Evolutionary conservation across 2,113 vertebrate species (phyloP).

Genomic region (Istiophorus platypterus): DNA sequence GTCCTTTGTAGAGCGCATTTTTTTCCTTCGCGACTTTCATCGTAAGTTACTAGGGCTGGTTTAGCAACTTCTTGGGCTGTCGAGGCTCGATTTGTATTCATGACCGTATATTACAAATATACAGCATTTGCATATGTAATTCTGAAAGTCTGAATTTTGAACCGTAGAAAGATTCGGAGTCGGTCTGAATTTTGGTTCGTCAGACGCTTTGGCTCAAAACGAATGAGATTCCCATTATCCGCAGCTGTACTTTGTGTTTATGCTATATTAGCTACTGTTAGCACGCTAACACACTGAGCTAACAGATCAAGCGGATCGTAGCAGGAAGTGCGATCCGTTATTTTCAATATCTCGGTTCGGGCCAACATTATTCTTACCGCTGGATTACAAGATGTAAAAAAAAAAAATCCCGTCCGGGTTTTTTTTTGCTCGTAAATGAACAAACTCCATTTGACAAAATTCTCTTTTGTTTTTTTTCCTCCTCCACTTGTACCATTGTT

Average conservation of each 20-base stretch:
- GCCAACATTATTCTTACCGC: not conserved
- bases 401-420: too few species aligned
- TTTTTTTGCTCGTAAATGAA: not conserved
- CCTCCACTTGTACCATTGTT: slow-evolving; percentile 7
- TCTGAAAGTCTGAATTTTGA: too few species aligned
- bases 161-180: too few species aligned
- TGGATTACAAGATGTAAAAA: not conserved
- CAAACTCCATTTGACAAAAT: slow-evolving; percentile 4
- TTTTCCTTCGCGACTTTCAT: too few species aligned
- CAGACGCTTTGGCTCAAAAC: too few species aligned
- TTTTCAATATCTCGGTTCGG: too few species aligned
- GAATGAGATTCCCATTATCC: too few species aligned
- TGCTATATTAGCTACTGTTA: not conserved
- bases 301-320: not conserved
- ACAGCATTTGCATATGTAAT: too few species aligned
- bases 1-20: too few species aligned
- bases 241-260: too few species aligned
- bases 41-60: not conserved
- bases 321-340: not conserved
- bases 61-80: too few species aligned
- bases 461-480: not conserved
- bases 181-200: too few species aligned
- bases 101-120: not conserved
- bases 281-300: not conserved
- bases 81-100: not conserved